A percentile compares a stretch with the other conserved stretches of the same genome.
Conservation (phyloP, 1,140 invertebrate species). For the Daktulosphaira vitifoliae region DNA sequence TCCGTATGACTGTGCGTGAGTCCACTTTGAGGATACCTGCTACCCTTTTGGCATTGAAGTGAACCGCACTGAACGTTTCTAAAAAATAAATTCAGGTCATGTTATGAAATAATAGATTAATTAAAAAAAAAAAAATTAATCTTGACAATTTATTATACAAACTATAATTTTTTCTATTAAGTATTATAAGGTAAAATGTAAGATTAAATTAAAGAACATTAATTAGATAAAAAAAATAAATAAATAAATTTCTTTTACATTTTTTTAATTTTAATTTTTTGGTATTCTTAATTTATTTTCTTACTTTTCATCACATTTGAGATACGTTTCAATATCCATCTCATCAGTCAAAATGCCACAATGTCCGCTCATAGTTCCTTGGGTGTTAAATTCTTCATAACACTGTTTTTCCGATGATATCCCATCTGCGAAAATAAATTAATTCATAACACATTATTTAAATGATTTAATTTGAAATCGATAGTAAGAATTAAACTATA, state of each 20-base stretch:
- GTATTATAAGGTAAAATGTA: too few species aligned
- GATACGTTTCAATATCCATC: slow-evolving; percentile 61
- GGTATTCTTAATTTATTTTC: slow-evolving; percentile 42
- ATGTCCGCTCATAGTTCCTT: slow-evolving; percentile 86
- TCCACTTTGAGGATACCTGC: slow-evolving; percentile 57
- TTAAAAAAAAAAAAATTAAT: too few species aligned
- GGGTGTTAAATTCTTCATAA: slow-evolving; percentile 87
- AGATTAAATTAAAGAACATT: too few species aligned
- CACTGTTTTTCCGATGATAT: slow-evolving; percentile 71
- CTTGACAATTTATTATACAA: too few species aligned
- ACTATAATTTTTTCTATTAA: too few species aligned
- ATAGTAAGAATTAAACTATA: too few species aligned
- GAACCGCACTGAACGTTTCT: slow-evolving; percentile 84
- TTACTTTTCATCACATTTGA: slow-evolving; percentile 81
- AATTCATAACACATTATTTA: too few species aligned
- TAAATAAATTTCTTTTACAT: too few species aligned
- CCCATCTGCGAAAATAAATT: slow-evolving; percentile 51
- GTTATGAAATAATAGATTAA: too few species aligned
- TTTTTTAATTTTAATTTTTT: neutral
- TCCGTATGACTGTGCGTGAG: slow-evolving; percentile 71
- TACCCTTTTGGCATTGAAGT: slow-evolving; percentile 80
- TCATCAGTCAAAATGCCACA: slow-evolving; percentile 74
- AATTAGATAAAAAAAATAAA: too few species aligned
- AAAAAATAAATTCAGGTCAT: slow-evolving; percentile 38
- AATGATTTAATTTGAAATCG: too few species aligned